Evolutionary conservation across 1,140 invertebrate genomes (phyloP).

Genomic region (Reticulitermes speratus): DNA sequence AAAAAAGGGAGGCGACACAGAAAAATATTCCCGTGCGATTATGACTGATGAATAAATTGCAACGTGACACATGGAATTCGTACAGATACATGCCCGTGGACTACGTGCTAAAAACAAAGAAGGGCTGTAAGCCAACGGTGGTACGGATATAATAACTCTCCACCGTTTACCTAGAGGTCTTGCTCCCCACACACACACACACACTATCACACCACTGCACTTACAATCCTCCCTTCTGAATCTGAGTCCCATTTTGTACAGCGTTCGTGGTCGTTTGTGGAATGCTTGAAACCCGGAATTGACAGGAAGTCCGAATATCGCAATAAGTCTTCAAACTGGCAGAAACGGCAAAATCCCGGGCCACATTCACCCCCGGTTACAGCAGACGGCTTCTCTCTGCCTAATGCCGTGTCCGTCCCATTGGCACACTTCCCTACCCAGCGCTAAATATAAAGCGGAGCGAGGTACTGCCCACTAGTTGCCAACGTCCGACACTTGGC

Average conservation of each 20-base stretch:
- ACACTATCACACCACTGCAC: not conserved
- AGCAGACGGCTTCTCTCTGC: not conserved
- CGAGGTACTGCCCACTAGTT: not conserved
- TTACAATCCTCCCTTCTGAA: slow-evolving; percentile 34
- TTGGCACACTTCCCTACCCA: not conserved
- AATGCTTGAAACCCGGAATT: slow-evolving; percentile 2
- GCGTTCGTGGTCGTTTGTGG: not conserved
- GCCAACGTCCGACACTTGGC: not conserved
- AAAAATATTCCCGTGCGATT: too few species aligned
- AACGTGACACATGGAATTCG: too few species aligned
- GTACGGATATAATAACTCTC: too few species aligned
- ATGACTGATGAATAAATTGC: too few species aligned
- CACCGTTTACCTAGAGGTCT: too few species aligned
- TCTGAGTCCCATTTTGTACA: slow-evolving; percentile 13
- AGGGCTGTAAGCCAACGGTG: too few species aligned
- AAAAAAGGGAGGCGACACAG: too few species aligned
- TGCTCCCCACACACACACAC: too few species aligned
- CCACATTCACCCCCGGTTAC: slow-evolving; percentile 16
- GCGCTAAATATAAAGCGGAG: not conserved
- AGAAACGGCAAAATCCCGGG: not conserved
- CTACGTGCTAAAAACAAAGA: too few species aligned
- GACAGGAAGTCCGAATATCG: not conserved
- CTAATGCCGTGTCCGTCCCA: not conserved
- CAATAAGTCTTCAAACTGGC: not conserved
- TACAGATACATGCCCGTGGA: too few species aligned